Base-by-base conservation (phyloP, 2,113 vertebrate species). In the Nestor notabilis region DNA sequence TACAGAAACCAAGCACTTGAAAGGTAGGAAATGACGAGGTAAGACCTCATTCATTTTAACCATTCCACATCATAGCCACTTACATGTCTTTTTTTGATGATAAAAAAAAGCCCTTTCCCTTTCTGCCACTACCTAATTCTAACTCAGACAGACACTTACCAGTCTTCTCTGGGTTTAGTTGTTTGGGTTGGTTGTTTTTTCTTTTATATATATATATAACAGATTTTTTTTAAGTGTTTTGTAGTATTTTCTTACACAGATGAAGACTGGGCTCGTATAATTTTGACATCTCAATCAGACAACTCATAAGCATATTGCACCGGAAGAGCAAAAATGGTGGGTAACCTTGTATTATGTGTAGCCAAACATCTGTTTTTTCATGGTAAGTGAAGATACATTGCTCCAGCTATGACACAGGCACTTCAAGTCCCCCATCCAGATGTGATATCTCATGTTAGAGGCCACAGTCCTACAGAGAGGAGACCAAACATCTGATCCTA, bases 321-420 rank as follows among this genome's bases (percentile, higher is more conserved):
- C 27, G 35, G 7, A 68, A 46, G 53, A 65, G 31, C 1, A 2
- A 75, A 81, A 43, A 7, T 0, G 0, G 13, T 21, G 18, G 7
- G 8, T 44, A 24, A 19, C 25, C 2, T 52, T 50, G 11, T 25
- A 1, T 39, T 28, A 13, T 3, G n/a, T 33, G 37, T 50, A 70
- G 77, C 20, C 89, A 58, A 18, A 13, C 58, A 19, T 52, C 50
- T 28, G 1, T 41, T 63, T 82, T 71, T 10, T 55, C 25, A 4
- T 0, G 3, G 14, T 12, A 37, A 49, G 37, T 33, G 31, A 53
- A 63, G 49, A 25, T 28, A 17, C 12, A 3, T 79, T 11, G 0
- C 20, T 21, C n/a, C 47, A 35, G 10, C 31, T 21, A 2, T 24
- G 56, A 37, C 44, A 41, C 13, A 19, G 39, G 10, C 29, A 60